Conservation (phyloP, 2,888 invertebrate species). For the Aphidoletes aphidimyza region DNA sequence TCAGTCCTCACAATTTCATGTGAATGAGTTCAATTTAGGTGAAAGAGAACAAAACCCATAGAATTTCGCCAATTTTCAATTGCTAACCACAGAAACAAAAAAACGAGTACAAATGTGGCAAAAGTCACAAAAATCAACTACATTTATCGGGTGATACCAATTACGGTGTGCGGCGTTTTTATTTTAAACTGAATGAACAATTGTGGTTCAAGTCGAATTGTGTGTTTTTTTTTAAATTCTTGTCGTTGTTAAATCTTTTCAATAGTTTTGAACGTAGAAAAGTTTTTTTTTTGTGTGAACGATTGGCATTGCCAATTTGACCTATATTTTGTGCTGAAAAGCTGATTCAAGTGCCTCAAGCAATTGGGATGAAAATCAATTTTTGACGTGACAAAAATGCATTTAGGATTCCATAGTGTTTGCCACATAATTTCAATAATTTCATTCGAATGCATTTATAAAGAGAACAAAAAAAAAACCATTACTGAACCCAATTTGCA, state of each 20-base stretch:
- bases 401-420: neutral
- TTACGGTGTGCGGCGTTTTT: neutral
- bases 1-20: conserved; percentile 20
- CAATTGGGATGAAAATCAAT: neutral
- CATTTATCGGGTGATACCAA: neutral
- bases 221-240: neutral
- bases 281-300: no score
- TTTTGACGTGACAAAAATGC: neutral
- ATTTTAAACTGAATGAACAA: neutral
- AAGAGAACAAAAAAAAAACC: neutral
- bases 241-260: neutral
- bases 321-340: neutral
- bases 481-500: neutral
- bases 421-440: conserved; percentile 15
- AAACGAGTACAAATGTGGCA: neutral
- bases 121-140: neutral
- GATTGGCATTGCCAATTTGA: conserved; percentile 3
- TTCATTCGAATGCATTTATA: neutral
- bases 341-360: neutral
- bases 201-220: neutral
- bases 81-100: neutral
- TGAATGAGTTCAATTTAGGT: conserved; percentile 28
- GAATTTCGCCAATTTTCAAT: neutral
- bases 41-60: neutral
- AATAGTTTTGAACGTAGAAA: no score